These are phyloP conservation scores for Drosophila trapezifrons DNA, from an alignment of 1,140 invertebrate genomes.

Conservation along the genomic window DNA sequence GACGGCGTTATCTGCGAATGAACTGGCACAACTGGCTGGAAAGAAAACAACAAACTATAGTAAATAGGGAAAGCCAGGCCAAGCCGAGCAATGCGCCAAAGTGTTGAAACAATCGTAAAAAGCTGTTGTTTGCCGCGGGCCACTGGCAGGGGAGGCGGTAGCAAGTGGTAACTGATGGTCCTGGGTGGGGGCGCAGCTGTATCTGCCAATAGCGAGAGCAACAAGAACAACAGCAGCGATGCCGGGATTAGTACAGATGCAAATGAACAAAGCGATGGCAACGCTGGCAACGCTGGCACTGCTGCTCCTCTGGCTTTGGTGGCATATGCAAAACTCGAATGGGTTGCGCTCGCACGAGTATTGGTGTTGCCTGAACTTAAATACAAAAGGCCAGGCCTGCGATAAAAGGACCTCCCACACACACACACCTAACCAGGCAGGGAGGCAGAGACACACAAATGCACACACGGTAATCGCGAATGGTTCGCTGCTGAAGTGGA, in stretches of 20 bases:
- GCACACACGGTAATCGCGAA: constrained; percentile 61
- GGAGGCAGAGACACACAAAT: constrained; percentile 26
- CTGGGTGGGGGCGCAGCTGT: constrained; percentile 21
- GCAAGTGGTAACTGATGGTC: constrained; percentile 11
- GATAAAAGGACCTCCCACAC: constrained; percentile 52
- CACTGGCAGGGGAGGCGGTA: background rate
- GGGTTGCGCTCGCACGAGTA: constrained; percentile 8
- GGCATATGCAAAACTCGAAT: constrained; percentile 70
- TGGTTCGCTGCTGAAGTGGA: constrained; percentile 53
- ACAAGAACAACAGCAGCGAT: constrained; percentile 6
- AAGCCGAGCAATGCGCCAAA: constrained; percentile 71
- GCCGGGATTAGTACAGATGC: constrained; percentile 71
- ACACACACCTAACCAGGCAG: constrained; percentile 36
- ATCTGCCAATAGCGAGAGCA: constrained; percentile 47
- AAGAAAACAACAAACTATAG: constrained; percentile 58
- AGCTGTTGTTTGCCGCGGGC: constrained; percentile 60
- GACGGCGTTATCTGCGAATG: constrained; percentile 70
- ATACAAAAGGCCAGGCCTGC: constrained; percentile 59
- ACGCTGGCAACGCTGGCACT: constrained; percentile 11
- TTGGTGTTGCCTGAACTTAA: constrained; percentile 63
- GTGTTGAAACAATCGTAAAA: constrained; percentile 82
- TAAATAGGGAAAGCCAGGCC: constrained; percentile 42
- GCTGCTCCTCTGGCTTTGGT: constrained; percentile 41
- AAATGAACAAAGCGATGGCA: constrained; percentile 71
- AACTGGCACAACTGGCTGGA: constrained; percentile 55